Conservation (phyloP, 2,113 vertebrate species). For the Poecilia latipinna region DNA sequence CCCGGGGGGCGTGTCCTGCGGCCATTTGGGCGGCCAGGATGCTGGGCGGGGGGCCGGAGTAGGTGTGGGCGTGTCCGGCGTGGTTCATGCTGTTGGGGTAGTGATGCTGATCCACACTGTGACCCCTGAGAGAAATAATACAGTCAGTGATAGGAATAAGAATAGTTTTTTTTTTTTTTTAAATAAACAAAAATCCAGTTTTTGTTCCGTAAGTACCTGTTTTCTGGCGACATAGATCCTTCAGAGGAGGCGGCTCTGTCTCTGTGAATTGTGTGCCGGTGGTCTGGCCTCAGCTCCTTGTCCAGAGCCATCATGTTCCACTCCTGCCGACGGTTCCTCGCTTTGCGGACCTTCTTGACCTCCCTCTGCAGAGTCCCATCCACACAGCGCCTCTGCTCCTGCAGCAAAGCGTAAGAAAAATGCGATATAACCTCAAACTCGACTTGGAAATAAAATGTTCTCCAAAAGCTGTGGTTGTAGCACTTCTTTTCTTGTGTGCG, state of each 20-base stretch:
- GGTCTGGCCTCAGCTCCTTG: slow-evolving; percentile 98
- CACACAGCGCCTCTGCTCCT: slow-evolving; percentile 95
- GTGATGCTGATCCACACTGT: slow-evolving; percentile 87
- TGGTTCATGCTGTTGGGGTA: slow-evolving; percentile 94
- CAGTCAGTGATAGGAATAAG: not conserved
- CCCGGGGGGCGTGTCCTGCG: slow-evolving; percentile 74
- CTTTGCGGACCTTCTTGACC: slow-evolving; percentile 99
- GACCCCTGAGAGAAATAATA: slow-evolving; percentile 80
- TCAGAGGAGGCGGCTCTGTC: slow-evolving; percentile 94
- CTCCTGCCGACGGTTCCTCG: slow-evolving; percentile 97
- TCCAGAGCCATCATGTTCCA: slow-evolving; percentile 99
- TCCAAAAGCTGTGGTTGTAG: not conserved
- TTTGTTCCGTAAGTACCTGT: slow-evolving; percentile 83
- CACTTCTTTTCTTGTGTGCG: not conserved
- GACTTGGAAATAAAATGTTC: not conserved
- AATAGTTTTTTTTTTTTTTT: no score
- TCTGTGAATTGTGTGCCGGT: slow-evolving; percentile 91
- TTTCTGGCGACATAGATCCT: slow-evolving; percentile 96
- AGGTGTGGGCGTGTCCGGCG: slow-evolving; percentile 84
- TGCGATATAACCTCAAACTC: not conserved
- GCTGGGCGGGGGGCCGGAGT: slow-evolving; percentile 82
- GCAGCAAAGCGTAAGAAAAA: not conserved
- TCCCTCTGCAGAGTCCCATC: slow-evolving; percentile 96
- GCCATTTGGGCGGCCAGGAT: slow-evolving; percentile 82
- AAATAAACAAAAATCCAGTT: not conserved